These are phyloP conservation scores for Gadus chalcogrammus DNA, from an alignment of 2,113 vertebrate species.

Conservation along the genomic window DNA sequence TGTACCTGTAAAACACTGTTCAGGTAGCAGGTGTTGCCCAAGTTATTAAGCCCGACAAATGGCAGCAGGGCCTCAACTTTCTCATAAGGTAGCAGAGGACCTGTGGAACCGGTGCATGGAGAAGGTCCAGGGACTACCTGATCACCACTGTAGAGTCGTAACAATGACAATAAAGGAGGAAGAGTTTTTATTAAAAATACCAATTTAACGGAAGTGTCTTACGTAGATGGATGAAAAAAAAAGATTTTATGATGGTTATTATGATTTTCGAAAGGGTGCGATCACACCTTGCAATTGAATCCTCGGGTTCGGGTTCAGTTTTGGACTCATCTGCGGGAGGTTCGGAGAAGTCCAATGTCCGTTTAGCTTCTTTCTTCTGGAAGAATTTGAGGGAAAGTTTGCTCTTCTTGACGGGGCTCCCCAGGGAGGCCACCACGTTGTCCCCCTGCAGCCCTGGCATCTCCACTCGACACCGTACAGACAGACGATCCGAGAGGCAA, in stretches of 20 bases:
- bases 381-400: conserved; percentile 92
- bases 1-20: conserved; percentile 95
- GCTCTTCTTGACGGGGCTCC: conserved; percentile 85
- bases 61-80: conserved; percentile 84
- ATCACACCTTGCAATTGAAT: conserved; percentile 75
- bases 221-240: too few species aligned
- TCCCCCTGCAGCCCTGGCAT: conserved; percentile 90
- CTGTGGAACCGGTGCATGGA: conserved; percentile 61
- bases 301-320: conserved; percentile 59
- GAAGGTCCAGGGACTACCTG: conserved; percentile 81
- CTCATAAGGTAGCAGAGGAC: conserved; percentile 71
- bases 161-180: too few species aligned
- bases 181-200: too few species aligned
- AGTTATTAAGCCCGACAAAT: conserved; percentile 94
- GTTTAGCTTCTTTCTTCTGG: conserved; percentile 93
- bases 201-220: too few species aligned
- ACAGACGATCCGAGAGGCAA: conserved; percentile 30
- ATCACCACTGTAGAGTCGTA: conserved; percentile 66
- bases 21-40: conserved; percentile 97
- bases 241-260: too few species aligned
- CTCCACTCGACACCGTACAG: conserved; percentile 34
- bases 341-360: conserved; percentile 89
- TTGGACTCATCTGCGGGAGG: conserved; percentile 78
- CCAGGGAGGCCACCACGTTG: conserved; percentile 64
- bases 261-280: too few species aligned